Conservation (phyloP, 1,140 invertebrate species). For the Saccostrea cuccullata region DNA sequence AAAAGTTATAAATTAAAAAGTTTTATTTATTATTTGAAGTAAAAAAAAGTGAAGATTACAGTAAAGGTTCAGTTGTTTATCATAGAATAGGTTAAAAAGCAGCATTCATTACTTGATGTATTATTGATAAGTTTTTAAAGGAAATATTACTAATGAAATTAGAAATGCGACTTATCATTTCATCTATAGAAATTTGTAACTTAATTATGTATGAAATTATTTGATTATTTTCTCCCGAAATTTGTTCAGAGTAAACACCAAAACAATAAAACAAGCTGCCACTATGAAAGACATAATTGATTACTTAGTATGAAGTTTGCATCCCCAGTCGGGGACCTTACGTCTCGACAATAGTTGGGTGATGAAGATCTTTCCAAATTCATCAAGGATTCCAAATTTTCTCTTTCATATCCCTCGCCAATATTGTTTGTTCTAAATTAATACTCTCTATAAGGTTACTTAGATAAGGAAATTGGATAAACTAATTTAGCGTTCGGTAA, state of each 20-base stretch:
- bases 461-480: constrained; percentile 29
- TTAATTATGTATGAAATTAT: no score
- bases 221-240: neutral
- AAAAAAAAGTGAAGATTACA: no score
- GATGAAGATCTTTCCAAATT: neutral
- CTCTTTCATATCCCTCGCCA: neutral
- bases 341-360: neutral
- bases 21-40: no score
- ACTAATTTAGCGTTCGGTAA: constrained; percentile 3
- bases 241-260: neutral
- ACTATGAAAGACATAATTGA: neutral
- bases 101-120: no score
- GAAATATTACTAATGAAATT: no score
- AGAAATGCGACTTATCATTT: no score
- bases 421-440: constrained; percentile 3
- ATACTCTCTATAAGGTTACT: constrained; percentile 17
- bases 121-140: no score
- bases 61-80: no score
- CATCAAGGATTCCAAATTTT: neutral
- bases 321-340: neutral
- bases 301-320: neutral
- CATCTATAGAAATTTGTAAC: no score
- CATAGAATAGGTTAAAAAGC: no score
- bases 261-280: neutral
- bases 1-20: no score